phyloP scores from a whole-genome alignment of 2,113 vertebrate genomes.

The Apteryx owenii region DNA sequence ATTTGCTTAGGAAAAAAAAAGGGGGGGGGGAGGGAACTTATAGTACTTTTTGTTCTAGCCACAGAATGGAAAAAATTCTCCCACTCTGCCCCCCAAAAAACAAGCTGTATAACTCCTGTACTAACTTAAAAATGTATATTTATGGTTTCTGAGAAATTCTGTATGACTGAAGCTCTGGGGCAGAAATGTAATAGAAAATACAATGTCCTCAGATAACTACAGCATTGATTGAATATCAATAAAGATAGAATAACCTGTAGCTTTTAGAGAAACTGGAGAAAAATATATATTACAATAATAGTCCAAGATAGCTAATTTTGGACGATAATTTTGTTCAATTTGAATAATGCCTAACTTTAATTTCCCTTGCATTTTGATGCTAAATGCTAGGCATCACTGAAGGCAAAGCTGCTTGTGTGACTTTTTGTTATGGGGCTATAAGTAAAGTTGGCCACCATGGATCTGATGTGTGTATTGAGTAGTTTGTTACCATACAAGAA shows the following conservation, averaged over 20 bases:
- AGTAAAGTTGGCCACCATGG: not conserved
- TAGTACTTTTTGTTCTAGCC: not conserved
- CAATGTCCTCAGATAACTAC: not conserved
- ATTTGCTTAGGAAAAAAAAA: not conserved
- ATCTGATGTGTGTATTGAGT: not conserved
- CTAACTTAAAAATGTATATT: slow-evolving; percentile 4
- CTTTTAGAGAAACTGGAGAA: not conserved
- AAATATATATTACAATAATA: not conserved
- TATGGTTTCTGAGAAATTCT: slow-evolving; percentile 52
- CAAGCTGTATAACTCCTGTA: not conserved
- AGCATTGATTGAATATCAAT: slow-evolving; percentile 19
- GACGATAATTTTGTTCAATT: not conserved
- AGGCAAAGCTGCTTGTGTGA: not conserved
- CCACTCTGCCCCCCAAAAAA: not conserved
- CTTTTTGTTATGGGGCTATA: not conserved
- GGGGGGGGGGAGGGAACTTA: not conserved
- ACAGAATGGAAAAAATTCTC: not conserved
- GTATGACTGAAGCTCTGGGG: slow-evolving; percentile 10
- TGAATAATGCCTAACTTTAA: not conserved
- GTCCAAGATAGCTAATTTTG: not conserved
- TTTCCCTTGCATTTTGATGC: not conserved
- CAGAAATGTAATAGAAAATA: not conserved
- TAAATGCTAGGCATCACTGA: not conserved
- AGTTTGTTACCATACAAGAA: not conserved
- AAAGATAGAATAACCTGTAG: slow-evolving; percentile 1